phyloP scores from a whole-genome alignment of 2,888 invertebrate species.

The Epistrophella euchroma region DNA sequence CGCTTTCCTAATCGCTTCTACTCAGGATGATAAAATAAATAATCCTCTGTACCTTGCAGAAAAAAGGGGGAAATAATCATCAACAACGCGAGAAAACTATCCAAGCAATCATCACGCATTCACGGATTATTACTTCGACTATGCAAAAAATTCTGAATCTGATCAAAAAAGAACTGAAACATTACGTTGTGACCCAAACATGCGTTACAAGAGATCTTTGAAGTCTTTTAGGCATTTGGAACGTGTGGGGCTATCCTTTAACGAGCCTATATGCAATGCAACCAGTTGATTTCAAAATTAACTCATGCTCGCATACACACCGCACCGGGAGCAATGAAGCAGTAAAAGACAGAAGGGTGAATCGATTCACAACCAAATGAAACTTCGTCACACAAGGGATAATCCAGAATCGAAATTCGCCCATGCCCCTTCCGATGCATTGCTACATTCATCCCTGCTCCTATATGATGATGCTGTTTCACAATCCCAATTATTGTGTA shows the following conservation, averaged over 20 bases:
- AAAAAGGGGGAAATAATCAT: background rate
- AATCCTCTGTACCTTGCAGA: slow-evolving; percentile 7
- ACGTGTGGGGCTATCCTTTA: slow-evolving; percentile 44
- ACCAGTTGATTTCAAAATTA: slow-evolving; percentile 66
- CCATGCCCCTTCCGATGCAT: background rate
- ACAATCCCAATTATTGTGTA: slow-evolving; percentile 75
- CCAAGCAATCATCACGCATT: slow-evolving; percentile 73
- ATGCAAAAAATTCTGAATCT: slow-evolving; percentile 69
- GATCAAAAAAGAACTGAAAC: slow-evolving; percentile 53
- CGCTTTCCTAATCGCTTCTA: background rate
- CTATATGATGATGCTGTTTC: slow-evolving; percentile 23
- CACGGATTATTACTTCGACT: slow-evolving; percentile 66
- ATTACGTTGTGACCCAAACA: slow-evolving; percentile 60
- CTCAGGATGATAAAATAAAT: slow-evolving; percentile 41
- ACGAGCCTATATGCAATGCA: slow-evolving; percentile 63
- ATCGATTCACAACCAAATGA: slow-evolving; percentile 34
- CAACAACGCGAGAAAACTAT: slow-evolving; percentile 48
- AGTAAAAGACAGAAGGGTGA: slow-evolving; percentile 1
- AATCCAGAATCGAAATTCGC: slow-evolving; percentile 58
- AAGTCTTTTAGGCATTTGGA: slow-evolving; percentile 8
- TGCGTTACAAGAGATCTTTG: slow-evolving; percentile 56
- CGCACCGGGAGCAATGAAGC: slow-evolving; percentile 17
- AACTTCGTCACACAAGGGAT: slow-evolving; percentile 56
- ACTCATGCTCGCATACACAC: slow-evolving; percentile 53
- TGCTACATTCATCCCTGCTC: slow-evolving; percentile 10